Conservation (phyloP, 2,113 vertebrate genomes). For the Hemichromis elongatus region DNA sequence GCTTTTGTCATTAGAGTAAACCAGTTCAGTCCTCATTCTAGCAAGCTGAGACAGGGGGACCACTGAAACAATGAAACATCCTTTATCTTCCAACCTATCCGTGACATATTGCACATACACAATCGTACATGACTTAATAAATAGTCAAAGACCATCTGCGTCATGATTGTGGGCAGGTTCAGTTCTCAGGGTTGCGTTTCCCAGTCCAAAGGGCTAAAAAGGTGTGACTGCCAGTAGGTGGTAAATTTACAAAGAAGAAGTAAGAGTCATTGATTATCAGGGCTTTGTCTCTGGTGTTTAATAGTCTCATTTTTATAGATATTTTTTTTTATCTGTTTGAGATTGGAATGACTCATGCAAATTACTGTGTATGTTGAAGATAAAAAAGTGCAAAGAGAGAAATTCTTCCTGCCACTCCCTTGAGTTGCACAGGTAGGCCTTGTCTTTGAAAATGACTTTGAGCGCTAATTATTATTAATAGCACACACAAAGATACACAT, state of each 20-base stretch:
- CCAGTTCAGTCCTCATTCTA: not conserved
- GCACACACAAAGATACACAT: not conserved
- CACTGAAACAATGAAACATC: not conserved
- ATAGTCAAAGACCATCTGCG: not conserved
- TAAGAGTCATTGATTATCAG: rapidly evolving
- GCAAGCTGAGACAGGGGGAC: not conserved
- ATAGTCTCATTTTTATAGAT: not conserved
- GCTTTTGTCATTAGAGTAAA: constrained; percentile 25
- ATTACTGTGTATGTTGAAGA: not conserved
- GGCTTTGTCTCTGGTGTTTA: not conserved
- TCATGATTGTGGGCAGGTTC: not conserved
- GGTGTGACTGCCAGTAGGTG: not conserved
- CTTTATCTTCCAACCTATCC: not conserved
- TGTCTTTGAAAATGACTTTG: not conserved
- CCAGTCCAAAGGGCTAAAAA: not conserved
- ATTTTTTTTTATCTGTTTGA: not conserved
- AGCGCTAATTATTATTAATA: not conserved
- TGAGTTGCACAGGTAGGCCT: not conserved
- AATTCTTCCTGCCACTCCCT: not conserved
- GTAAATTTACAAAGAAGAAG: constrained; percentile 21
- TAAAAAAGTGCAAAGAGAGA: not conserved
- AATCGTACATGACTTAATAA: not conserved
- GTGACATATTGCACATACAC: not conserved
- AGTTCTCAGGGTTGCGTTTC: not conserved
- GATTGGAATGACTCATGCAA: not conserved